Percentiles rank a stretch among this genome's conserved stretches.
phyloP scores from a whole-genome alignment of 1,140 invertebrate genomes.

The Drosophila sproati region DNA sequence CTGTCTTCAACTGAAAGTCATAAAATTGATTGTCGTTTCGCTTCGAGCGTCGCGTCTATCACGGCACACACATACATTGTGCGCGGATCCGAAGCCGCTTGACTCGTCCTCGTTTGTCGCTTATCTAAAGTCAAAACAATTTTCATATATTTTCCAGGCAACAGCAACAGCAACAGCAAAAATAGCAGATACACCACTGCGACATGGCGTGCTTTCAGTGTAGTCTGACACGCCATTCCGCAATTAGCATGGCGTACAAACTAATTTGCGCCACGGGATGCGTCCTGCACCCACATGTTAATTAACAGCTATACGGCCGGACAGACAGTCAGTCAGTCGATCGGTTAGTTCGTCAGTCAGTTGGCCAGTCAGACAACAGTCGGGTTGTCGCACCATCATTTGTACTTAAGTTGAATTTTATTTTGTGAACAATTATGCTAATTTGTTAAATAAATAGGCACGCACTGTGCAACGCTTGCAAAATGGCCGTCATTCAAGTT shows the following conservation, averaged over 20 bases:
- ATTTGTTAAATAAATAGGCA: slow-evolving; percentile 83
- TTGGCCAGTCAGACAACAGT: slow-evolving; percentile 6
- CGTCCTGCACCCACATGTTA: slow-evolving; percentile 73
- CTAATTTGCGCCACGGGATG: slow-evolving; percentile 82
- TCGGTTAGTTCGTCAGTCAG: neutral
- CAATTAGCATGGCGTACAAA: slow-evolving; percentile 84
- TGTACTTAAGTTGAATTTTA: slow-evolving; percentile 84
- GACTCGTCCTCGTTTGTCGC: slow-evolving; percentile 57
- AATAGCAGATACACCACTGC: slow-evolving; percentile 3
- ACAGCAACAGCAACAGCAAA: slow-evolving; percentile 13
- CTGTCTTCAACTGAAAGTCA: slow-evolving; percentile 72
- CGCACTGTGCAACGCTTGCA: slow-evolving; percentile 49
- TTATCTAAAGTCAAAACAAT: slow-evolving; percentile 84
- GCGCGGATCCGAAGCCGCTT: slow-evolving; percentile 25
- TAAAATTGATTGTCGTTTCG: slow-evolving; percentile 78
- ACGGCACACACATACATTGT: slow-evolving; percentile 52
- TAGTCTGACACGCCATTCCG: slow-evolving; percentile 67
- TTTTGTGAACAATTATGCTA: slow-evolving; percentile 84
- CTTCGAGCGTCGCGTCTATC: slow-evolving; percentile 66
- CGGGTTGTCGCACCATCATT: slow-evolving; percentile 60
- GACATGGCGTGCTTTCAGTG: slow-evolving; percentile 68
- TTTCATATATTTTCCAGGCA: slow-evolving; percentile 75
- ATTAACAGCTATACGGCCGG: slow-evolving; percentile 62
- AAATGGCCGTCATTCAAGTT: slow-evolving; percentile 77
- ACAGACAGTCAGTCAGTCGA: neutral